A percentile compares a stretch with the other conserved stretches of the same genome.
Conservation (phyloP, 1,140 invertebrate genomes). For the Acromyrmex charruanus region DNA sequence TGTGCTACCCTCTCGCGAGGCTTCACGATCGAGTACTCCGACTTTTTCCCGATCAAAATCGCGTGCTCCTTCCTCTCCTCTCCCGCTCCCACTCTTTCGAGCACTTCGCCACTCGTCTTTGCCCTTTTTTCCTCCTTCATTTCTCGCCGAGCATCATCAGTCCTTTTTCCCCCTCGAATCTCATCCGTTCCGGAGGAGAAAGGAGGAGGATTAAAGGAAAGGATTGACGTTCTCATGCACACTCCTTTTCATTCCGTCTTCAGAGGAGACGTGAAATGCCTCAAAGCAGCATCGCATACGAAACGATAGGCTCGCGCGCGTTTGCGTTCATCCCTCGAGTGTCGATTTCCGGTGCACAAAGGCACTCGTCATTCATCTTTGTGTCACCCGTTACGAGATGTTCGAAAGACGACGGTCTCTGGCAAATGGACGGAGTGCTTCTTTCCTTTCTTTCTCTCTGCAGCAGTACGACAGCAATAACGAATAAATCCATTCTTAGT, state of each 20-base stretch:
- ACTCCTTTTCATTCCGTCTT: not conserved
- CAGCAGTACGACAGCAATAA: not conserved
- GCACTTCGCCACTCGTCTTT: constrained; percentile 56
- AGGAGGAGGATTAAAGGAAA: constrained; percentile 48
- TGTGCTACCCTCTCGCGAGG: constrained; percentile 71
- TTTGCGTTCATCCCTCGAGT: constrained; percentile 35
- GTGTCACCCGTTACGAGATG: constrained; percentile 23
- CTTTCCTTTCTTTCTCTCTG: not conserved
- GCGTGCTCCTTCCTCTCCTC: constrained; percentile 53
- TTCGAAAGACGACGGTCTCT: constrained; percentile 20
- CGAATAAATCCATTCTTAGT: constrained; percentile 51
- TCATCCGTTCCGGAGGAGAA: not conserved
- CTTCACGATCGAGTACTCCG: constrained; percentile 76
- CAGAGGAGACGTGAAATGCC: not conserved
- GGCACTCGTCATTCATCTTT: constrained; percentile 38
- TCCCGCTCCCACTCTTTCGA: constrained; percentile 24
- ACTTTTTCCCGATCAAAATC: constrained; percentile 78
- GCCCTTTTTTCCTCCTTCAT: constrained; percentile 57
- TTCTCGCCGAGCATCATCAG: constrained; percentile 47
- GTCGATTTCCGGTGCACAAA: constrained; percentile 56
- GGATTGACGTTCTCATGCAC: constrained; percentile 31
- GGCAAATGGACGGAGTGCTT: constrained; percentile 11
- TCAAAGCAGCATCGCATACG: constrained; percentile 37
- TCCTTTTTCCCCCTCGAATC: constrained; percentile 50
- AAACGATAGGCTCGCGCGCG: constrained; percentile 39